Evolutionary conservation across 2,797 vertebrate genomes (phyloP).

Genomic region (Dendrocincla fuliginosa): DNA sequence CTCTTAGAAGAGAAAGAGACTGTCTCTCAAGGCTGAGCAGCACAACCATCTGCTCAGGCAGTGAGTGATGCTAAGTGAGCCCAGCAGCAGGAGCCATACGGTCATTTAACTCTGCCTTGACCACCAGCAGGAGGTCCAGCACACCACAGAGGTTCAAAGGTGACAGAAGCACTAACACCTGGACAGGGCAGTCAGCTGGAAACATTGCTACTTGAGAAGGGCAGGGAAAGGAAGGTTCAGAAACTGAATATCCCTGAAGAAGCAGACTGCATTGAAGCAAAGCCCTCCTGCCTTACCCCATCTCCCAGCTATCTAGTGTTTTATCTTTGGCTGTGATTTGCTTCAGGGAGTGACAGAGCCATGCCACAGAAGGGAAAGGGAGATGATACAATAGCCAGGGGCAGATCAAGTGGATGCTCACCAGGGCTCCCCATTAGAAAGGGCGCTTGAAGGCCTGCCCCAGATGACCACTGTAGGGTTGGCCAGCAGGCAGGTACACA

Average conservation of each 20-base stretch:
- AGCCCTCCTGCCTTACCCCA: background rate
- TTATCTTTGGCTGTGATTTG: background rate
- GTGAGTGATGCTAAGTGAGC: conserved; percentile 2
- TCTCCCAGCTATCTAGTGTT: background rate
- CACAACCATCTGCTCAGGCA: conserved; percentile 54
- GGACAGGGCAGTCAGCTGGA: background rate
- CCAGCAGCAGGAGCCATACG: background rate
- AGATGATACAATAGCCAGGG: background rate
- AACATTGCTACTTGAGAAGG: background rate
- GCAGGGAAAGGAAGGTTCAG: background rate
- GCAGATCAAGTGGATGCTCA: background rate
- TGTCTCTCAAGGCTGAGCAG: conserved; percentile 25
- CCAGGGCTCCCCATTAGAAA: background rate
- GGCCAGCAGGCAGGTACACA: background rate
- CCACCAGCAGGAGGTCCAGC: background rate
- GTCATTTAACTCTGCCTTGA: background rate
- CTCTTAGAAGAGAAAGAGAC: background rate
- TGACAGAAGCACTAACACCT: conserved; percentile 24
- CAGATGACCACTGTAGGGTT: background rate
- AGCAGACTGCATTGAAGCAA: background rate
- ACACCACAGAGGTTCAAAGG: background rate
- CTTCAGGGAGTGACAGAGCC: background rate
- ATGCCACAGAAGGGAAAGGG: background rate
- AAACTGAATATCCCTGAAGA: background rate
- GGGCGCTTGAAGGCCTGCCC: background rate